phyloP scores from a whole-genome alignment of 2,797 vertebrate species.

The Odontamblyopus rebecca region DNA sequence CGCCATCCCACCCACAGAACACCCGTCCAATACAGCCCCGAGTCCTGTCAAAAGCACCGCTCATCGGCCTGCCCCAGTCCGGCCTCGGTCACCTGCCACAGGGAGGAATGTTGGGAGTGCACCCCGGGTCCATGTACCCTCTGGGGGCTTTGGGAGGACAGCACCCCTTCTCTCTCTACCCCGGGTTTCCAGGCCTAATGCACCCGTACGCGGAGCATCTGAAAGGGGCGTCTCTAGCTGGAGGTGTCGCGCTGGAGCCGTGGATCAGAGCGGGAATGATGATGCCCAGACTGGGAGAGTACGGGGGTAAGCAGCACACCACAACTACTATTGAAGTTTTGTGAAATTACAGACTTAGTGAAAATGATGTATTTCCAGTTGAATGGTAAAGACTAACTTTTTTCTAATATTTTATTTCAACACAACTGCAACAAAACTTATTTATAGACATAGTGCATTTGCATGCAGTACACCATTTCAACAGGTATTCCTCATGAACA shows the following conservation, averaged over 20 bases:
- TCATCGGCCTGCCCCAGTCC: constrained; percentile 67
- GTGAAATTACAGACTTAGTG: not conserved
- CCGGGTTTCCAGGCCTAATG: constrained; percentile 78
- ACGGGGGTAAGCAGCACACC: constrained; percentile 70
- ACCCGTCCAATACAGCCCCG: constrained; percentile 46
- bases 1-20: constrained; percentile 39
- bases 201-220: constrained; percentile 79
- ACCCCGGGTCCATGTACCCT: constrained; percentile 74
- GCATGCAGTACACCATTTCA: too few species aligned
- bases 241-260: constrained; percentile 82
- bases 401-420: too few species aligned
- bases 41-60: constrained; percentile 69
- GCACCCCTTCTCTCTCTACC: constrained; percentile 79
- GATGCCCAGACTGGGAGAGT: constrained; percentile 84
- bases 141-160: constrained; percentile 76
- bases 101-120: constrained; percentile 72
- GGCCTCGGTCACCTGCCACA: constrained; percentile 76
- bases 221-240: constrained; percentile 70
- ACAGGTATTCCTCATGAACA: too few species aligned
- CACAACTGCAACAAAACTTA: too few species aligned
- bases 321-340: too few species aligned
- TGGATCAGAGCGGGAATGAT: constrained; percentile 89
- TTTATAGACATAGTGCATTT: too few species aligned
- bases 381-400: too few species aligned
- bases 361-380: too few species aligned